phyloP scores from a whole-genome alignment of 53 echinoderm and acorn worm species.

The Echinometra lucunter region DNA sequence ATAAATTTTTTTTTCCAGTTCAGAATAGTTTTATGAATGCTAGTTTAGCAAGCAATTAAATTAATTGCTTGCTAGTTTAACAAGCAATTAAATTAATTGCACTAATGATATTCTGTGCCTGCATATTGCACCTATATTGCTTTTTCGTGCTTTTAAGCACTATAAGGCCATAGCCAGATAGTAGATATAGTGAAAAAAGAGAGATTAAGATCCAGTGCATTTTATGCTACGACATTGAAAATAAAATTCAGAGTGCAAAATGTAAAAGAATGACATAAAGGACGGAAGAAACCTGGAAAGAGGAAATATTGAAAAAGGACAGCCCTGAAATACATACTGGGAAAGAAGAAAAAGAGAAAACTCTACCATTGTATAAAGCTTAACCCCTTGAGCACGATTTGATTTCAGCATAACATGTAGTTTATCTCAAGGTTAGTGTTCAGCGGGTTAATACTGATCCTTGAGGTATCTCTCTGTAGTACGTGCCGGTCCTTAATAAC shows the following conservation, averaged over 20 bases:
- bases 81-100: neutral
- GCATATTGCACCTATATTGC: neutral
- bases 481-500: neutral
- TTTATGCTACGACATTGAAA: neutral
- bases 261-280: neutral
- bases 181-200: no score
- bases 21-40: no score
- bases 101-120: neutral
- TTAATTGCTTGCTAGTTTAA: neutral
- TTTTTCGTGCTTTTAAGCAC: neutral
- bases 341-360: neutral
- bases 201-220: no score
- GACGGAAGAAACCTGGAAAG: neutral
- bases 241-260: no score
- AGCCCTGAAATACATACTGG: neutral
- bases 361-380: neutral
- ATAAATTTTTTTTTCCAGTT: no score
- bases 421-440: no score
- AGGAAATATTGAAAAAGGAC: neutral
- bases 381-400: no score
- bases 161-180: neutral
- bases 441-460: neutral
- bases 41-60: neutral
- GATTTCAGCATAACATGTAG: no score
- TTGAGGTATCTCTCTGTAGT: neutral